Conservation (phyloP, 2,113 vertebrate species). For the Coptodon bakossiorum region DNA sequence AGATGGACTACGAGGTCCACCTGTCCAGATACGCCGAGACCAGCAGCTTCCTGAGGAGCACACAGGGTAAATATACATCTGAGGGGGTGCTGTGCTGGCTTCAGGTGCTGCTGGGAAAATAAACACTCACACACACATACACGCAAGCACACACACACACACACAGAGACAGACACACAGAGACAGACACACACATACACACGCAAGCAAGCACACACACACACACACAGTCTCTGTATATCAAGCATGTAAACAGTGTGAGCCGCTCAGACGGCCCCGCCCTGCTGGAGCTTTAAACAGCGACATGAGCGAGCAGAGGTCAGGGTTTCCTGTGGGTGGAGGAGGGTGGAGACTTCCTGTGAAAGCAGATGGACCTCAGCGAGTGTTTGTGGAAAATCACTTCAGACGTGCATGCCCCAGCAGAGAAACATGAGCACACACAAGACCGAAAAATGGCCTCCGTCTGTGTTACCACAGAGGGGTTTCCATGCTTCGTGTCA, state of each 20-base stretch:
- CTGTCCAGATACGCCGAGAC: conserved; percentile 64
- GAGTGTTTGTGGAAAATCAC: not conserved
- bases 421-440: not conserved
- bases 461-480: not conserved
- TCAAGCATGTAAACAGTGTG: not conserved
- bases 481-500: not conserved
- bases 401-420: not conserved
- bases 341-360: conserved; percentile 35
- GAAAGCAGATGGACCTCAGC: not conserved
- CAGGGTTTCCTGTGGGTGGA: not conserved
- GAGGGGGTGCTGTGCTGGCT: not conserved
- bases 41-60: conserved; percentile 21
- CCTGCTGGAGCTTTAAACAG: not conserved
- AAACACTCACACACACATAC: not conserved
- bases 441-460: not conserved
- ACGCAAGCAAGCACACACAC: too few species aligned
- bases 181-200: not conserved
- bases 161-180: fast-evolving
- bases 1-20: conserved; percentile 73
- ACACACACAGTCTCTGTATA: not conserved
- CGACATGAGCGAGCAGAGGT: not conserved
- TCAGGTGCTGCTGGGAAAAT: not conserved
- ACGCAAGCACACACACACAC: fast-evolving
- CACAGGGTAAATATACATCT: conserved; percentile 8
- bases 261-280: not conserved